phyloP scores from a whole-genome alignment of 2,113 vertebrate species.

The Ifrita kowaldi region DNA sequence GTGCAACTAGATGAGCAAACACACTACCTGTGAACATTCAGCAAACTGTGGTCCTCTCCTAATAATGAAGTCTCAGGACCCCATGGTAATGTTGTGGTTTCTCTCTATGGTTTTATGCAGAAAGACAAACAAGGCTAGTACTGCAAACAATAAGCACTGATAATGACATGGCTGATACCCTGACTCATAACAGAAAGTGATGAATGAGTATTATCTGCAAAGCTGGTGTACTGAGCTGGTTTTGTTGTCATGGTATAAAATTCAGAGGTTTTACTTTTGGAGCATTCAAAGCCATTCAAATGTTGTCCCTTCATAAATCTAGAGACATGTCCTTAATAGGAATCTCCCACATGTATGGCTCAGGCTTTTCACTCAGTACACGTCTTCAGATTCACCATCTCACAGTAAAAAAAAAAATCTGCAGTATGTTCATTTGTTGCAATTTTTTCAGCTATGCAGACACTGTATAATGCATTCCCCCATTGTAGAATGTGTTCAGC shows the following conservation, averaged over 20 bases:
- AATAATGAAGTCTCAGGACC: not conserved
- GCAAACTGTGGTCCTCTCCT: not conserved
- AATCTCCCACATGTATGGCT: not conserved
- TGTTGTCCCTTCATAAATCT: not conserved
- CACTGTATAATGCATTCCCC: accelerated
- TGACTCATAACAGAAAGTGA: not conserved
- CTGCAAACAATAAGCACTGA: not conserved
- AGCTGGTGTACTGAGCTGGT: not conserved
- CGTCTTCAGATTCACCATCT: not conserved
- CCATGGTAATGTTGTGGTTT: accelerated
- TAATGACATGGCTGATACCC: not conserved
- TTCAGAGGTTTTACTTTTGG: not conserved
- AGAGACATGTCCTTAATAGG: not conserved
- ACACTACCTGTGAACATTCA: not conserved
- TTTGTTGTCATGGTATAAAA: not conserved
- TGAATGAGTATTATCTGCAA: not conserved
- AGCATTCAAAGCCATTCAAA: not conserved
- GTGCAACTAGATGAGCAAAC: not conserved
- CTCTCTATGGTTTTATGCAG: not conserved
- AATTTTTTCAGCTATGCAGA: not conserved
- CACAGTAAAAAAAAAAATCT: not conserved
- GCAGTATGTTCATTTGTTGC: not conserved
- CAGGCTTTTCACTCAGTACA: not conserved
- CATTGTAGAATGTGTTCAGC: not conserved
- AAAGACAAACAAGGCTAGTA: not conserved